These are phyloP conservation scores for Lordiphosa andalusiaca DNA, from an alignment of 2,888 invertebrate species.

Conservation along the genomic window DNA sequence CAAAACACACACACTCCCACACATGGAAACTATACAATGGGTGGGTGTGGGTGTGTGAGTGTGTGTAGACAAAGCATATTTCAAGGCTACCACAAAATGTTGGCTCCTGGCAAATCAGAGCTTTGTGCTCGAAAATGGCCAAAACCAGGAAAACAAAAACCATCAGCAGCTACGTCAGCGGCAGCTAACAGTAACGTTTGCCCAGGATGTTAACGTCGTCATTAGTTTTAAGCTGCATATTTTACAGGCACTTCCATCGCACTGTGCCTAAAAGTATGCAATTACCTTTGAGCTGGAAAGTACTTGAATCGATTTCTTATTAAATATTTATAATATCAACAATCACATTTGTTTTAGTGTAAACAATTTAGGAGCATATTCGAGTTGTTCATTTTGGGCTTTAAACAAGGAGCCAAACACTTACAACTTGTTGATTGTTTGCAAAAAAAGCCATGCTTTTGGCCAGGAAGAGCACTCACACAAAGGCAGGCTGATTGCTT, in stretches of 20 bases:
- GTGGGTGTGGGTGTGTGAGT: slow-evolving; percentile 11
- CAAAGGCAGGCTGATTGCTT: too few relatives aligned
- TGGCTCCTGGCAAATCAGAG: slow-evolving; percentile 51
- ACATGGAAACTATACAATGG: slow-evolving; percentile 11
- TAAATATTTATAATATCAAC: background rate
- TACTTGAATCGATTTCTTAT: background rate
- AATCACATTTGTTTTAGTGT: background rate
- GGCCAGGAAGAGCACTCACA: too few relatives aligned
- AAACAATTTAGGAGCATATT: too few relatives aligned
- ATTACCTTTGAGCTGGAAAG: slow-evolving; percentile 2
- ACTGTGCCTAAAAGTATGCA: slow-evolving; percentile 21
- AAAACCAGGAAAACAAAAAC: slow-evolving; percentile 44
- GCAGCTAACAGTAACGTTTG: slow-evolving; percentile 4
- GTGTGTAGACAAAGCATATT: slow-evolving; percentile 18
- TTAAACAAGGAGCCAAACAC: too few relatives aligned
- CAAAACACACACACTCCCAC: slow-evolving; percentile 18
- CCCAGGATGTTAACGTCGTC: slow-evolving; percentile 15
- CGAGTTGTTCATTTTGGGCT: too few relatives aligned
- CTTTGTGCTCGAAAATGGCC: slow-evolving; percentile 49
- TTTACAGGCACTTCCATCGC: background rate
- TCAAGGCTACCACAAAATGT: slow-evolving; percentile 43
- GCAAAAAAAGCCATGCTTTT: too few relatives aligned
- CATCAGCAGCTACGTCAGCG: slow-evolving; percentile 21
- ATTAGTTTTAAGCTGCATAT: slow-evolving; percentile 11
- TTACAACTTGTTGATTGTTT: too few relatives aligned